These are phyloP conservation scores for Cacoxenus indagator DNA, from an alignment of 2,888 invertebrate species.

Conservation along the genomic window DNA sequence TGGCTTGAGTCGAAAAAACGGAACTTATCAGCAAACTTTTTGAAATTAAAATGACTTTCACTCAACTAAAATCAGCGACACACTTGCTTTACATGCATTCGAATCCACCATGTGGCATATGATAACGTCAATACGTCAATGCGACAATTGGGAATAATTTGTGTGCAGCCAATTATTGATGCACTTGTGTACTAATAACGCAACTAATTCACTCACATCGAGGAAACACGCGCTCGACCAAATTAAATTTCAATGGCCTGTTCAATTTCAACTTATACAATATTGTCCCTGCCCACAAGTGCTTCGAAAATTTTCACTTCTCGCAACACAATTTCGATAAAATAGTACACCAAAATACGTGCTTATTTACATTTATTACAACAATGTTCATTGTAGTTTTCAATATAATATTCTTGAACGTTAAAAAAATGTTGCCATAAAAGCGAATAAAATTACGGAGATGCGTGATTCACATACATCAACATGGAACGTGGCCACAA, in stretches of 20 bases:
- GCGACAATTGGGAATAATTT: slow-evolving; percentile 11
- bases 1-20: too few relatives aligned
- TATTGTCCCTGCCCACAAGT: too few relatives aligned
- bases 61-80: background rate
- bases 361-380: background rate
- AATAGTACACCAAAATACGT: background rate
- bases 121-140: background rate
- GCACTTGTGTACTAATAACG: background rate
- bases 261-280: background rate
- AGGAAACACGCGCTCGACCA: too few relatives aligned
- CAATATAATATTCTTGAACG: background rate
- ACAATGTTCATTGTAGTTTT: background rate
- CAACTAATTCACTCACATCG: background rate
- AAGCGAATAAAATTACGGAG: background rate
- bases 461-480: background rate
- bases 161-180: slow-evolving; percentile 2
- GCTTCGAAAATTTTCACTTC: background rate
- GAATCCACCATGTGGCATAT: background rate
- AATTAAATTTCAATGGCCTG: too few relatives aligned
- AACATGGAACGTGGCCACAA: background rate
- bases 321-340: background rate
- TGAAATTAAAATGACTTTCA: too few relatives aligned
- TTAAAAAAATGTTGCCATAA: background rate
- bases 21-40: too few relatives aligned
- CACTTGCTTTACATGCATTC: background rate